These are phyloP conservation scores for Smittia sp. DNA, from an alignment of 2,888 invertebrate genomes.

Conservation along the genomic window DNA sequence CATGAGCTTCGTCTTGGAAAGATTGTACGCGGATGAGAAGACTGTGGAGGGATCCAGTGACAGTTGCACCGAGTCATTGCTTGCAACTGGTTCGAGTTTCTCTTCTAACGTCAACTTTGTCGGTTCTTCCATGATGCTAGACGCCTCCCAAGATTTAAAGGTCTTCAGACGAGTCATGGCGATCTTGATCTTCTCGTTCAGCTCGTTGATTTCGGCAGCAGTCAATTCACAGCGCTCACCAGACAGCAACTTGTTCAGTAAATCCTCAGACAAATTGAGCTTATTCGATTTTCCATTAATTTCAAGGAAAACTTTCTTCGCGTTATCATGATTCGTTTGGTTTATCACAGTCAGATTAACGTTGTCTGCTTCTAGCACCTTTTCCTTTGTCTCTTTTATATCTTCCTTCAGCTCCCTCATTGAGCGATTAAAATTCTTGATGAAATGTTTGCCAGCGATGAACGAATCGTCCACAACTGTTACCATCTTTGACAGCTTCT, in stretches of 20 bases:
- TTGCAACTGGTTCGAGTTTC: neutral
- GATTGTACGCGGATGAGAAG: slow-evolving; percentile 38
- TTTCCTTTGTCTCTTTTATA: slow-evolving; percentile 46
- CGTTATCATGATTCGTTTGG: slow-evolving; percentile 7
- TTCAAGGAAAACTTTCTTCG: slow-evolving; percentile 9
- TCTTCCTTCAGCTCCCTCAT: slow-evolving; percentile 53
- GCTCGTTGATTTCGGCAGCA: slow-evolving; percentile 55
- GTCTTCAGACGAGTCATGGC: slow-evolving; percentile 25
- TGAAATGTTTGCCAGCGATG: slow-evolving; percentile 72
- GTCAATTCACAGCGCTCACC: slow-evolving; percentile 55
- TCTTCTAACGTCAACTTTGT: neutral
- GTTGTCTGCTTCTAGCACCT: slow-evolving; percentile 5
- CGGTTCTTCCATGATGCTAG: slow-evolving; percentile 33
- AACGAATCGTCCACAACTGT: slow-evolving; percentile 73
- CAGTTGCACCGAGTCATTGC: neutral
- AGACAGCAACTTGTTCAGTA: slow-evolving; percentile 55
- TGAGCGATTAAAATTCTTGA: slow-evolving; percentile 61
- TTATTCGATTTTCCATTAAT: slow-evolving; percentile 46
- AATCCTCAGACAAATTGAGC: slow-evolving; percentile 52
- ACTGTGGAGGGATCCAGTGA: too few relatives aligned
- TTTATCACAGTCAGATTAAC: slow-evolving; percentile 17
- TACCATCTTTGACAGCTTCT: slow-evolving; percentile 82
- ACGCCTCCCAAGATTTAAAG: neutral
- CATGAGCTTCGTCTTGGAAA: slow-evolving; percentile 51
- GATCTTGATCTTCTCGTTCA: slow-evolving; percentile 52